Percentiles rank a stretch among this genome's conserved stretches.
Conservation (phyloP, 2,113 vertebrate species). For the Henicopernis longicauda region DNA sequence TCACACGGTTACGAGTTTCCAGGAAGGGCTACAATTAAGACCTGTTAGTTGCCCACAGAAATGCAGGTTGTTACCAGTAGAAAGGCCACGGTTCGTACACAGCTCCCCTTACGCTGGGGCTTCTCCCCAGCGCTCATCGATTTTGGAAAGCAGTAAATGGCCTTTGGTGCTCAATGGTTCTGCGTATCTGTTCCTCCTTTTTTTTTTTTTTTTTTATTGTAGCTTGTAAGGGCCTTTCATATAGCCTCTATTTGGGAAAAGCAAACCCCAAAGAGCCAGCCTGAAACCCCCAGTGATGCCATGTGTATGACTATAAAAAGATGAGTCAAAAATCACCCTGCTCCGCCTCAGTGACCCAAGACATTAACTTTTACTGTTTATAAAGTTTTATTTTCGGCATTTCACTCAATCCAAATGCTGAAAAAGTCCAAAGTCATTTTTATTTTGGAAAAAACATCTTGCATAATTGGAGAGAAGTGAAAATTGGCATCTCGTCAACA, state of each 20-base stretch:
- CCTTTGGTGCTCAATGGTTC: background rate
- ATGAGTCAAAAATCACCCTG: background rate
- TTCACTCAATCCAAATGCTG: background rate
- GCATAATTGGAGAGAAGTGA: background rate
- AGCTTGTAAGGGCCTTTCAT: background rate
- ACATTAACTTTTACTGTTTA: background rate
- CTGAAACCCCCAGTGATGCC: background rate
- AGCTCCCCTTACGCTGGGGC: background rate
- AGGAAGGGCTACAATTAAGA: background rate
- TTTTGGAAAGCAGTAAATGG: background rate
- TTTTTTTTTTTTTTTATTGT: background rate
- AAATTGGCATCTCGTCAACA: background rate
- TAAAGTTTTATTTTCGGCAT: background rate
- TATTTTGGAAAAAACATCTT: accelerated
- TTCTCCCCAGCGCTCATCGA: background rate
- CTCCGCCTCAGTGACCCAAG: background rate
- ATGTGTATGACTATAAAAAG: background rate
- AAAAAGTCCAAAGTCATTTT: background rate
- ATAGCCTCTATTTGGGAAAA: background rate
- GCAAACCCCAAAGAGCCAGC: background rate
- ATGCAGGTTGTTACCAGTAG: background rate
- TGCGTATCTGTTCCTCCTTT: background rate
- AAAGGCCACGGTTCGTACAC: background rate
- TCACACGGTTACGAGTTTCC: background rate
- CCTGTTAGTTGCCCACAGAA: background rate